Evolutionary conservation across 2,888 invertebrate genomes (phyloP).

Genomic region (Hypolimnas misippus): DNA sequence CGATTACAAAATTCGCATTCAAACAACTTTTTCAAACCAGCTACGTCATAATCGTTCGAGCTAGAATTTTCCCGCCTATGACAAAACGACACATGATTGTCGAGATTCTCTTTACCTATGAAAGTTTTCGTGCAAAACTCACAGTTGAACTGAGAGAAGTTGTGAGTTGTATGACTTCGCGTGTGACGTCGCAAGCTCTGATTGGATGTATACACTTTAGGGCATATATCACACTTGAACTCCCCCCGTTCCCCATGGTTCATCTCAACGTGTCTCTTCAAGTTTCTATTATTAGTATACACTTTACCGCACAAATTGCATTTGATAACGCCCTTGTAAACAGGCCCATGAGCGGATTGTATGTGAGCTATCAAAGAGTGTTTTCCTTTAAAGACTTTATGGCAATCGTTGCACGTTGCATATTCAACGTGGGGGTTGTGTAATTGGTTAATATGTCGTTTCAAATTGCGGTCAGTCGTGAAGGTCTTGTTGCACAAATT

Average conservation of each 20-base stretch:
- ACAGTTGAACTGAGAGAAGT: conserved; percentile 47
- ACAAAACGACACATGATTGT: conserved; percentile 46
- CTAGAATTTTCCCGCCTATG: conserved; percentile 36
- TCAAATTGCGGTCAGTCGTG: conserved; percentile 64
- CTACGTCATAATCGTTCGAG: conserved; percentile 35
- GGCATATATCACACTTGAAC: conserved; percentile 63
- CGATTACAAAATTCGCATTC: conserved; percentile 57
- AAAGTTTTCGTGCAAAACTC: conserved; percentile 49
- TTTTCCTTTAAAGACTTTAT: conserved; percentile 61
- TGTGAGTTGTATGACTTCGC: conserved; percentile 47
- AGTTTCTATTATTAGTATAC: conserved; percentile 62
- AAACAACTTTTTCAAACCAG: conserved; percentile 30
- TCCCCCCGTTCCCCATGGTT: conserved; percentile 60
- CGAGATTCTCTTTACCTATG: conserved; percentile 49
- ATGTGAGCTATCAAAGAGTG: conserved; percentile 61
- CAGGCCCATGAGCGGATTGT: conserved; percentile 51
- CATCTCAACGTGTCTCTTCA: conserved; percentile 66
- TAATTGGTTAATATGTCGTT: conserved; percentile 60
- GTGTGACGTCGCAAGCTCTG: conserved; percentile 64
- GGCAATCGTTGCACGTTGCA: conserved; percentile 63
- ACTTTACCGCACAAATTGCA: conserved; percentile 63
- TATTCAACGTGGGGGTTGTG: conserved; percentile 63
- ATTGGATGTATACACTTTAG: conserved; percentile 67
- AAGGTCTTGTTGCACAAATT: conserved; percentile 59
- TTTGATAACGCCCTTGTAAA: conserved; percentile 49